A percentile compares a stretch with the other conserved stretches of the same genome.
Evolutionary conservation across 2,113 vertebrate genomes (phyloP).

Genomic region (Cinclus cinclus): DNA sequence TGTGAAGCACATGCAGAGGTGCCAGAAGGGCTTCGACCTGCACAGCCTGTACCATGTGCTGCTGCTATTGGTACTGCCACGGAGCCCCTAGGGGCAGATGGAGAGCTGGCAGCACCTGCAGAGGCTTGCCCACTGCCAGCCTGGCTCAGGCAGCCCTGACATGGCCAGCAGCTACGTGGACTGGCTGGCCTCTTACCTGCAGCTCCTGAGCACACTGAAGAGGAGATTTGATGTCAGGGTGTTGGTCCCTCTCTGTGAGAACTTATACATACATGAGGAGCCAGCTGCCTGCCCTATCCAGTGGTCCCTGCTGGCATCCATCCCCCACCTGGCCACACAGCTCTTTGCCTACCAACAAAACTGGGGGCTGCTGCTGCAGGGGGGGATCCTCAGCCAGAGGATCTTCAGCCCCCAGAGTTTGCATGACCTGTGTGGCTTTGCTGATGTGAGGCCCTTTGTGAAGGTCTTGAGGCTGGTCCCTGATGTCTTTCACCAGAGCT

Average conservation of each 20-base stretch:
- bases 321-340: not conserved
- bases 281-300: fast-evolving
- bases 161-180: not conserved
- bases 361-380: conserved; percentile 57
- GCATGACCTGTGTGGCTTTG: not conserved
- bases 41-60: not conserved
- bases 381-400: not conserved
- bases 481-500: conserved; percentile 49
- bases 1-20: not conserved
- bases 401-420: not conserved
- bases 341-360: conserved; percentile 26
- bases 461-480: conserved; percentile 52
- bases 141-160: fast-evolving
- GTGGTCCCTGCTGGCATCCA: not conserved
- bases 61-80: not conserved
- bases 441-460: not conserved
- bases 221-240: conserved; percentile 32
- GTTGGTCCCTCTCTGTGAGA: conserved; percentile 53
- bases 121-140: not conserved
- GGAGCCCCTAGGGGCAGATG: not conserved
- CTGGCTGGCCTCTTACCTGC: conserved; percentile 60
- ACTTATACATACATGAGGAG: conserved; percentile 46
- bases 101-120: conserved; percentile 50
- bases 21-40: conserved; percentile 24
- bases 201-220: conserved; percentile 35